Evolutionary conservation across 2,797 vertebrate genomes (phyloP).

Genomic region (Geotrypetes seraphini): DNA sequence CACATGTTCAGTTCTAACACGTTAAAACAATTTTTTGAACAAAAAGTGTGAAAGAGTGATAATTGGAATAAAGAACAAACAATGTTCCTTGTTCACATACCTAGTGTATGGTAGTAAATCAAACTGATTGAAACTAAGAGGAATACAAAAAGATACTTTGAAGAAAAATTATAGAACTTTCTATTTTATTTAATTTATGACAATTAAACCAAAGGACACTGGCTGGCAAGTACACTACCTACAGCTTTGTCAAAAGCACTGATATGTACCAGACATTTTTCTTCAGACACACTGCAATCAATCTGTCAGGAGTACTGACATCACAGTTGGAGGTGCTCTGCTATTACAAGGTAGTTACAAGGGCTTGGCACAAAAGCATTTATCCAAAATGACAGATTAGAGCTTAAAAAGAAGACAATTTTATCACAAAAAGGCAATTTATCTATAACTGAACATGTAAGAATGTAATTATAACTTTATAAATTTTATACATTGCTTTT

Average conservation of each 20-base stretch:
- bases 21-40: no score
- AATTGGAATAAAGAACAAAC: no score
- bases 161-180: not conserved
- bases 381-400: slow-evolving; percentile 19
- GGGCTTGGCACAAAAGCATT: slow-evolving; percentile 7
- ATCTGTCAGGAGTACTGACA: slow-evolving; percentile 17
- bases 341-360: slow-evolving; percentile 8
- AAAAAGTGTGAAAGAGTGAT: no score
- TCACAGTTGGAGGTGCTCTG: slow-evolving; percentile 10
- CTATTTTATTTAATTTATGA: slow-evolving; percentile 7
- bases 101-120: no score
- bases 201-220: slow-evolving; percentile 6
- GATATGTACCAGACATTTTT: slow-evolving; percentile 8
- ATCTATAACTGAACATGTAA: not conserved
- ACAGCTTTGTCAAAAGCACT: not conserved
- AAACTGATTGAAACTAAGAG: no score
- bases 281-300: slow-evolving; percentile 27
- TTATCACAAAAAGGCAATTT: slow-evolving; percentile 1
- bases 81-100: no score
- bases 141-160: not conserved
- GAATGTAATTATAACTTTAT: not conserved
- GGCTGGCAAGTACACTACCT: slow-evolving; percentile 1
- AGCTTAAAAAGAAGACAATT: slow-evolving; percentile 1
- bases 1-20: no score
- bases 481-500: not conserved